Percentiles rank a stretch among this genome's conserved stretches.
Conservation (phyloP, 2,888 invertebrate genomes). For the Hemaris fuciformis region DNA sequence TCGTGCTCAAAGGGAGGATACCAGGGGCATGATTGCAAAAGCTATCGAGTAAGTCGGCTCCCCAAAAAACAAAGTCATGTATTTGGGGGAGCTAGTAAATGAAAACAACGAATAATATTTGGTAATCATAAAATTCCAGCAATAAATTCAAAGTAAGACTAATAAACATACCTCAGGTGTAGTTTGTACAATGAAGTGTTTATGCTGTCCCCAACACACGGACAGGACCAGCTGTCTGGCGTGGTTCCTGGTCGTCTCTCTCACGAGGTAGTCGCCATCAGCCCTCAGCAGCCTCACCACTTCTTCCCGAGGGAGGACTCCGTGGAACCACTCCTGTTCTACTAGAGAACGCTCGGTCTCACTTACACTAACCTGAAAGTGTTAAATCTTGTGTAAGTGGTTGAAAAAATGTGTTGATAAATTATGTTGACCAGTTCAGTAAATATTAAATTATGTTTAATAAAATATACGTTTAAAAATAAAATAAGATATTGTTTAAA, state of each 20-base stretch:
- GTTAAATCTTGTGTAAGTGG: neutral
- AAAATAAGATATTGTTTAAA: too few relatives aligned
- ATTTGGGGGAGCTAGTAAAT: too few relatives aligned
- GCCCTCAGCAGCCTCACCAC: slow-evolving; percentile 94
- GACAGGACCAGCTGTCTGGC: slow-evolving; percentile 96
- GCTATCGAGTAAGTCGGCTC: too few relatives aligned
- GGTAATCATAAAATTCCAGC: too few relatives aligned
- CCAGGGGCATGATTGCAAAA: too few relatives aligned
- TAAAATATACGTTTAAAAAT: too few relatives aligned
- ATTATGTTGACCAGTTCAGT: neutral
- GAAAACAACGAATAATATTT: too few relatives aligned
- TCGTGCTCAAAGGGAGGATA: too few relatives aligned
- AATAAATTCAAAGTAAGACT: neutral
- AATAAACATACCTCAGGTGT: slow-evolving; percentile 87
- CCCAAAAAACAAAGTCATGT: too few relatives aligned
- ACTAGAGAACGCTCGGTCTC: slow-evolving; percentile 86
- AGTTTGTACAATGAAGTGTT: slow-evolving; percentile 98
- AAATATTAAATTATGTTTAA: too few relatives aligned
- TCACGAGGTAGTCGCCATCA: slow-evolving; percentile 96
- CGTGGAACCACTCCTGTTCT: slow-evolving; percentile 98
- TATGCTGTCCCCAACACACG: slow-evolving; percentile 97
- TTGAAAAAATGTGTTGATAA: too few relatives aligned
- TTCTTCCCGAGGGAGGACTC: slow-evolving; percentile 96
- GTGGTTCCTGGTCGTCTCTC: slow-evolving; percentile 95
- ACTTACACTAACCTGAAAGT: slow-evolving; percentile 63